A percentile compares a stretch with the other conserved stretches of the same genome.
Conservation (phyloP, 2,113 vertebrate species). For the Taurulus bubalis region DNA sequence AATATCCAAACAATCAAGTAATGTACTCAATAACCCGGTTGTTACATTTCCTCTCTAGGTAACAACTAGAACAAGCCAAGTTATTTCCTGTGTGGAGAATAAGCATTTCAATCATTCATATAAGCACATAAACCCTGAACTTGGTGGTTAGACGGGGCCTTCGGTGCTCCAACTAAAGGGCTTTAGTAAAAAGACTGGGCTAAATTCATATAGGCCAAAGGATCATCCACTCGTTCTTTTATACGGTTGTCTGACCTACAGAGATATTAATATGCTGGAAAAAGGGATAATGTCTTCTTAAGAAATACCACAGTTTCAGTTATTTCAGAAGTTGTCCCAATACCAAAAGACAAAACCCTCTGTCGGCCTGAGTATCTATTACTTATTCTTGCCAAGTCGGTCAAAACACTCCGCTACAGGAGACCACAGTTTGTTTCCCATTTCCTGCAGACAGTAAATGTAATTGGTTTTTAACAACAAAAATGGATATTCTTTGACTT, state of each 20-base stretch:
- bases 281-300: neutral
- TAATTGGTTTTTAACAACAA: neutral
- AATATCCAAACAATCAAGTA: neutral
- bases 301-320: neutral
- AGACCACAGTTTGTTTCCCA: neutral
- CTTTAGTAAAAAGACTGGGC: neutral
- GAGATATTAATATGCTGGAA: neutral
- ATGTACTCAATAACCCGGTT: neutral
- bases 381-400: neutral
- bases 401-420: neutral
- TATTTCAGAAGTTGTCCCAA: neutral
- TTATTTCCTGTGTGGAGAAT: neutral
- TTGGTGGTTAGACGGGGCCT: too few species aligned
- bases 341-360: neutral
- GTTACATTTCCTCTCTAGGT: neutral
- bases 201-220: neutral
- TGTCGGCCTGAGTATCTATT: too few species aligned
- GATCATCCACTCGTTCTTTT: neutral
- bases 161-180: neutral
- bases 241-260: neutral
- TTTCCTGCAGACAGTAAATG: neutral
- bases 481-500: neutral
- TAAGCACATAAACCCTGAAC: neutral
- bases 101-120: too few species aligned
- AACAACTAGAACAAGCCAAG: neutral